Evolutionary conservation across 2,888 invertebrate genomes (phyloP), one percentile per base, ranked within the genome.

Genomic region (Limnephilus marmoratus): DNA sequence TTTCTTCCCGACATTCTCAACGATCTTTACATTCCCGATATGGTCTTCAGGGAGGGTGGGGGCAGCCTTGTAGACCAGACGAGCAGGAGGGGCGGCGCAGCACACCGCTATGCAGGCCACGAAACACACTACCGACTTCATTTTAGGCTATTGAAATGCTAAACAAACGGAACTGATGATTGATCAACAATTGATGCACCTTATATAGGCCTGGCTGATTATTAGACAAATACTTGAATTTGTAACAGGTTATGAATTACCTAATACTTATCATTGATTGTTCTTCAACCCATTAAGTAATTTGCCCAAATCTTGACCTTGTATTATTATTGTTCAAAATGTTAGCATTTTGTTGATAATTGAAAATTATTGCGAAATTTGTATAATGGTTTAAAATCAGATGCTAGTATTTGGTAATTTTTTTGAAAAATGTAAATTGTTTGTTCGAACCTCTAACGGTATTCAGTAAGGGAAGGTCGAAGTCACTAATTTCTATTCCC

Each of bases 211-310:
- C 15, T 83, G 9, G 29, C 45, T 12, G 29, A 13, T 29, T 13
- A 86, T 86, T 49, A n/a, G 45, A 24, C 29, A 49, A 86, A 29
- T 49, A n/a, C 9, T 18, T 45, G 24, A 9, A 68, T 24, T 68
- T n/a, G 68, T 24, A 49, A 86, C 86, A 15, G 86, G 86, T 86
- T 86, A 49, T n/a, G 86, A n/a, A 13, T n/a, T 68, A n/a, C 5
- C 68, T 11, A 45, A 45, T 68, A 68, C 7, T n/a, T 1, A 68
- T 68, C 1, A 68, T 68, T 7, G n/a, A 7, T 68, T 68, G 9
- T 68, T 68, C 68, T 68, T 68, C 68, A 68, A n/a, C 24, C 24
- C 68, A 9, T 68, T 9, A n/a, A 9, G 24, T 24, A n/a, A 68
- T 68, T 68, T 68, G 24, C 24, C 9, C 68, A 24, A 2, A 68